Percentiles rank a stretch among this genome's conserved stretches.
phyloP scores from a whole-genome alignment of 30 jellyfish, hydroid and myxozoan species.

The Rhopilema esculentum region DNA sequence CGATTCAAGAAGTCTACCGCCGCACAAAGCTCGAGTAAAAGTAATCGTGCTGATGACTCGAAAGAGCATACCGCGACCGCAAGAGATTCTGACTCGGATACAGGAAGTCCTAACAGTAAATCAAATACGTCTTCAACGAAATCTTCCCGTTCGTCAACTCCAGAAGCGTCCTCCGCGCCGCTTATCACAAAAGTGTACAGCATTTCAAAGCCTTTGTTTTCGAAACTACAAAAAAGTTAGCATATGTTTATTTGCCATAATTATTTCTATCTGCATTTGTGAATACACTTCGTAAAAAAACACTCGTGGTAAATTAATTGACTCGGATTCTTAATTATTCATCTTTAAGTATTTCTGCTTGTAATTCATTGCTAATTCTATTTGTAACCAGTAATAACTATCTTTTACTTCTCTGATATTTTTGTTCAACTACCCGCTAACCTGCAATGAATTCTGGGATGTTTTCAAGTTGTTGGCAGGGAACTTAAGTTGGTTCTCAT shows the following conservation, averaged over 20 bases:
- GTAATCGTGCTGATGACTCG: neutral
- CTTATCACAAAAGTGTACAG: conserved; percentile 51
- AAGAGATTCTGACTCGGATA: conserved; percentile 20
- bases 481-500: no score
- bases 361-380: neutral
- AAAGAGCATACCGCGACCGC: neutral
- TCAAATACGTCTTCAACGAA: conserved; percentile 16
- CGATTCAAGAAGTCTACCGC: conserved; percentile 23
- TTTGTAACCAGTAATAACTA: no score
- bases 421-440: no score
- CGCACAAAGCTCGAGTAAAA: neutral
- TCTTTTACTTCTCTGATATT: neutral
- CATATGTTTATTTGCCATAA: neutral
- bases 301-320: no score
- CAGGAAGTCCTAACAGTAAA: neutral
- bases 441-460: no score
- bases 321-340: neutral
- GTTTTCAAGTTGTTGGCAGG: no score
- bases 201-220: conserved; percentile 48
- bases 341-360: neutral
- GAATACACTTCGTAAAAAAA: neutral
- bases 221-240: conserved; percentile 61
- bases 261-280: neutral
- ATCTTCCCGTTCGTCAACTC: conserved; percentile 14
- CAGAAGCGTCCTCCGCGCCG: conserved; percentile 60